phyloP scores from a whole-genome alignment of 2,797 vertebrate genomes.

The Dromococcyx pavoninus region DNA sequence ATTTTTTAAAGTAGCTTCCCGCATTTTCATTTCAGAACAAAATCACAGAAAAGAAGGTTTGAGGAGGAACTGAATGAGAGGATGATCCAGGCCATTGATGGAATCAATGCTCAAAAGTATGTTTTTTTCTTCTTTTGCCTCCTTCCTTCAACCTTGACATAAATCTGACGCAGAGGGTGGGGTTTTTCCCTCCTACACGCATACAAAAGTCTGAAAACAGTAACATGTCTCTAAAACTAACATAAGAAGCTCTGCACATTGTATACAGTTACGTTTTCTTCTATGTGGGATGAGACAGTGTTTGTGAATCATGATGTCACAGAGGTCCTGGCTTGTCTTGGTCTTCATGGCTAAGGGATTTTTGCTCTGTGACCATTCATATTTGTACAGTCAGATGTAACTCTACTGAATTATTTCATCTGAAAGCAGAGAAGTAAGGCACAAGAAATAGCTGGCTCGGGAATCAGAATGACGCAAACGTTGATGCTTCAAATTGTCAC shows the following conservation, averaged over 20 bases:
- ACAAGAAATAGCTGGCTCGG: background rate
- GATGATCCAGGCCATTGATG: constrained; percentile 94
- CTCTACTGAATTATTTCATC: background rate
- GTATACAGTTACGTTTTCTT: background rate
- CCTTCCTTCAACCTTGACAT: background rate
- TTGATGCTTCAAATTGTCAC: background rate
- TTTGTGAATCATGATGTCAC: background rate
- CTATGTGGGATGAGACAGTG: background rate
- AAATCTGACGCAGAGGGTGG: background rate
- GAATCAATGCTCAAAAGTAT: constrained; percentile 95
- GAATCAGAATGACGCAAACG: background rate
- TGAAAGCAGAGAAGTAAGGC: background rate
- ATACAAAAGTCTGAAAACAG: background rate
- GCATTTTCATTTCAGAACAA: constrained; percentile 80
- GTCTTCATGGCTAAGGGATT: background rate
- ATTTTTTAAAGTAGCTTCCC: background rate
- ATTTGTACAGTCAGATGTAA: background rate
- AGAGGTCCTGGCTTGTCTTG: background rate
- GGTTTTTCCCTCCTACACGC: background rate
- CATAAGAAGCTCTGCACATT: background rate
- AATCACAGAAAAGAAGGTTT: constrained; percentile 94
- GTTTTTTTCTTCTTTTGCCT: constrained; percentile 26
- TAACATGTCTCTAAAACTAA: background rate
- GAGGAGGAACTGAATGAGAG: constrained; percentile 94
- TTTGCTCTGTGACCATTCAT: background rate